Base-by-base conservation (phyloP, 2,113 vertebrate genomes). In the Cariama cristata region DNA sequence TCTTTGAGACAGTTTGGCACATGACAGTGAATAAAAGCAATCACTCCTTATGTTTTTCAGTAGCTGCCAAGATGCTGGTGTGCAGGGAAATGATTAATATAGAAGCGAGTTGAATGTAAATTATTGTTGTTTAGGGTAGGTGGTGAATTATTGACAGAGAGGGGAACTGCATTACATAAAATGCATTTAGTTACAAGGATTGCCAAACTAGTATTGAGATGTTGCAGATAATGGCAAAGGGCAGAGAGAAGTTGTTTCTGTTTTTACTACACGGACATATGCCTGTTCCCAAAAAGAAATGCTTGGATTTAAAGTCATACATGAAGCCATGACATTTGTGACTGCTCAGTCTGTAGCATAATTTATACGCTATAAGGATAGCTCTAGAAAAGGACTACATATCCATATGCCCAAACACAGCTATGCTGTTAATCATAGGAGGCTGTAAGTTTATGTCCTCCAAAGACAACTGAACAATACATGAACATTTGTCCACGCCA, bases 11-110 rank as follows among this genome's bases (percentile, higher is more conserved):
- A 87, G 82, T 97, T 98, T 96, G 93, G 97, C 96, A 98, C 86
- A 94, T 92, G 93, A 89, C 79, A 76, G 90, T 97, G 97, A 98
- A 97, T 96, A 96, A 97, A 98, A 97, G 88, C 87, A 97, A 94
- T 93, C 94, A 96, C 96, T 97, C 97, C 97, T 97, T 98, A 96
- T 95, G 95, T 94, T 96, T 97, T 98, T 95, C 93, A 96, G 95
- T 96, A 94, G 94, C 95, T 98, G 95, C 97, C 97, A 98, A 97
- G 95, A 97, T 81, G 96, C 95, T 95, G 93, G 49, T 97, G 93
- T 96, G 89, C 84, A 97, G 96, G 75, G 88, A 97, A 98, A 97
- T 97, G 93, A 97, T 98, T 98, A 98, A 95, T 96, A 96, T 91
- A 98, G 97, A 96, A 91, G 75, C n/a, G 91, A 91, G 87, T 94